Base-by-base conservation (phyloP, 2,797 vertebrate genomes). In the Mus spretus region DNA sequence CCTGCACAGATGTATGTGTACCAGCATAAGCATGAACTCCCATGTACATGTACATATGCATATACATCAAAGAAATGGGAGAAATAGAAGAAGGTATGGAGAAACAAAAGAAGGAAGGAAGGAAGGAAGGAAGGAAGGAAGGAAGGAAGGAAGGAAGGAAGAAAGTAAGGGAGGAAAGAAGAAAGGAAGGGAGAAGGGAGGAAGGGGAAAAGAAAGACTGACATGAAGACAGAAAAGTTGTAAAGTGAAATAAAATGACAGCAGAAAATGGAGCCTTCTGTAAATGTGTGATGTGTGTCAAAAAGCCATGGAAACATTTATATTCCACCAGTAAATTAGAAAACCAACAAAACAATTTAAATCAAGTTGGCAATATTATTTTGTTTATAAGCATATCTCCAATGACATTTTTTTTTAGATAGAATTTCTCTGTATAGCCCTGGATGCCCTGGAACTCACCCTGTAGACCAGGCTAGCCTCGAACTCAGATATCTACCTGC, bases 381-480 rank as follows among this genome's bases (percentile, higher is more conserved):
- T 34, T 75, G 10, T 67, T 91, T 94, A 89, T 31, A 82, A 78
- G 37, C 6, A 63, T 61, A 95, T 78, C 10, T 59, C 22, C 6
- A 59, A 31, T 24, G 24, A 20, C 11, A 78, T 31, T 44, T 44
- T 44, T 44, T 44, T 44, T 44, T 5, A 44, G 44, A 44, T 3
- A 44, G 2, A 44, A 44, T 44, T 44, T 44, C 44, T 44, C 44
- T 44, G 44, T 44, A 44, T 44, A 44, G 44, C 44, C 44, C 44
- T 44, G 44, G 44, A 44, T 44, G 5, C 44, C 44, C 44, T 44
- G 44, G 44, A 44, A 44, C 44, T 44, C 44, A 44, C 44, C 44
- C 44, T 44, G 5, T 44, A 44, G 44, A 44, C 44, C 44, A 4
- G 5, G 44, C 44, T 44, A 5, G 44, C 44, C 44, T 44, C 3